Base-by-base conservation (phyloP, 2,797 vertebrate genomes). In the Clarias pachynema region DNA sequence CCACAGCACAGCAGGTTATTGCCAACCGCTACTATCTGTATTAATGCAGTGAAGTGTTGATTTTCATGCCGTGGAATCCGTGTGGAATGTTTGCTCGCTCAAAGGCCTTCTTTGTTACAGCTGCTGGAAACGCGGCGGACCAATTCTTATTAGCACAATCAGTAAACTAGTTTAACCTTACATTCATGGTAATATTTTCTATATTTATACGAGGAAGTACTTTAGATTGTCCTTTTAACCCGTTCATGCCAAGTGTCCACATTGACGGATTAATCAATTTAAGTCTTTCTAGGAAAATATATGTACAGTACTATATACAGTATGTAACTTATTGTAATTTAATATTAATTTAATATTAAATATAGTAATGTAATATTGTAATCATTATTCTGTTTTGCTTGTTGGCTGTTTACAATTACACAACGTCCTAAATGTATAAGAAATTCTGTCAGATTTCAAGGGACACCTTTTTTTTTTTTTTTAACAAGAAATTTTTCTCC, bases 21-120 rank as follows among this genome's bases (percentile, higher is more conserved):
- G 90, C 91, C 92, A 92, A 87, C 62, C 89, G 84, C 91, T 91
- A 85, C 90, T 85, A 86, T 89, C 91, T 92, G 89, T 88, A 93
- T 94, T 93, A 91, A 89, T 24, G 10, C 88, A 91, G 91, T 88
- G 92, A 92, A 91, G 90, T 88, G 88, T 91, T 93, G 86, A 92
- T 92, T 90, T 89, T 88, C 84, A 85, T 88, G 86, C 87, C 84
- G 88, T 85, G 84, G 86, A 84, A 83, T 53, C 84, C 86, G 78
- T 84, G 49, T 86, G 75, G 78, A 65, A 79, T 90, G 87, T 90
- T 53, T 14, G 26, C 44, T 81, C 10, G 18, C 78, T 80, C 49
- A 24, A 65, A 49, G 8, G 24, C 8, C 0, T 7, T 10, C 78
- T 65, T 80, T 80, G 78, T 80, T 65, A 26, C 2, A 80, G 60